Percentiles rank a stretch among this genome's conserved stretches.
Conservation (phyloP, 2,797 vertebrate species). For the Benthosema pterotum region DNA sequence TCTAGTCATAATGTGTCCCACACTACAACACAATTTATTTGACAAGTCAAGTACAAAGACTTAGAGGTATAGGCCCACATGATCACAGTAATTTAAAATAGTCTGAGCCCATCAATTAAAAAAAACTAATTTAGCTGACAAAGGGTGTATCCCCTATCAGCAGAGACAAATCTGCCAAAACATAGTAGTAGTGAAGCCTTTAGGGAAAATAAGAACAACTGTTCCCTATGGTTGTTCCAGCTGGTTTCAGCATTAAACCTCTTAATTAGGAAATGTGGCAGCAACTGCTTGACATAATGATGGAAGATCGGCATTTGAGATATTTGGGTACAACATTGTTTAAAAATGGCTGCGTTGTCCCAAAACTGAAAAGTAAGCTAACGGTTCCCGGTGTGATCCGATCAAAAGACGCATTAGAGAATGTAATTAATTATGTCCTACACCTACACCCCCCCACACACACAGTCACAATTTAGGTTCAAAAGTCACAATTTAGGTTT, state of each 20-base stretch:
- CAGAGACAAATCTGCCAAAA: slow-evolving; percentile 24
- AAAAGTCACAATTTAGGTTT: no score
- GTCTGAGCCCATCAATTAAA: slow-evolving; percentile 9
- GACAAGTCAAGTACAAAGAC: not conserved
- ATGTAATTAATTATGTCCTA: no score
- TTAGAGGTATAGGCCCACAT: not conserved
- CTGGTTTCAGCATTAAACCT: slow-evolving; percentile 25
- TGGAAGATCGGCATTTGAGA: slow-evolving; percentile 17
- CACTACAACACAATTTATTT: not conserved
- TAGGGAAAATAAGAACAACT: slow-evolving; percentile 39
- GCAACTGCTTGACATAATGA: slow-evolving; percentile 24
- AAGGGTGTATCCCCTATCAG: not conserved
- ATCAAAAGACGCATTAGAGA: no score
- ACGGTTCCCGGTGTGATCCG: no score
- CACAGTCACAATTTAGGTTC: no score
- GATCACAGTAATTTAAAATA: not conserved
- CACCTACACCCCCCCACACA: no score
- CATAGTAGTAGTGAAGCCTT: slow-evolving; percentile 46
- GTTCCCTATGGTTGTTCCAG: slow-evolving; percentile 46
- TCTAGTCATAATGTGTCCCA: not conserved
- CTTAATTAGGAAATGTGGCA: slow-evolving; percentile 45
- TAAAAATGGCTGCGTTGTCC: no score
- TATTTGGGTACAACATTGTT: no score
- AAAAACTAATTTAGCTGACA: not conserved
- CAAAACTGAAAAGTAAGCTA: no score